Base-by-base conservation (phyloP, 2,797 vertebrate species). In the Silurus lanzhouensis region DNA sequence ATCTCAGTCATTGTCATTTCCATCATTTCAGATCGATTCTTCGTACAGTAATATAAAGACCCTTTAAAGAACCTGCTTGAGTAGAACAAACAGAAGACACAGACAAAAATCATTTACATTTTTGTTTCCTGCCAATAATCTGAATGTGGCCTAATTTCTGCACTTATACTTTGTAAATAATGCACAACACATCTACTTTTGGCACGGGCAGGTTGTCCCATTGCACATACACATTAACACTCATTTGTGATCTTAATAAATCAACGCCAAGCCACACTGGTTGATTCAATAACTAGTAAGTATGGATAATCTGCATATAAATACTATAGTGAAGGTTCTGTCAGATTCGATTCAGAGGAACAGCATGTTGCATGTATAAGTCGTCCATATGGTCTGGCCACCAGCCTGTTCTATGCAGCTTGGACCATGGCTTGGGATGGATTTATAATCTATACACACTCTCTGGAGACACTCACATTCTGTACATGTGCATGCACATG, bases 381-480 rank as follows among this genome's bases (percentile, higher is more conserved):
- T 70, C 9, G 1, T 52, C 82, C 85, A 82, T 84, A 82, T 86
- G 84, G 72, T 58, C 82, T 60, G 64, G 52, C 27, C 57, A 13
- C 44, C n/a, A 83, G 82, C 74, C 82, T 60, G 75, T 60, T 38
- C 70, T 80, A 52, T 79, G 61, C 61, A 20, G 70, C 38, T 60
- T 76, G 17, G 70, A 60, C 71, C 9, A 55, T 70, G 44, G n/a
- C 63, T 82, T 83, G 77, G n/a, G 15, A 81, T 61, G 57, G 27
- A 77, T 77, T 84, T 64, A 82, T 81, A 82, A 83, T 76, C 76
- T 85, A 22, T 82, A 22, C 31, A 60, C 63, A 31, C 68, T 82
- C 79, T 31, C 31, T 67, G 52, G 70, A 57, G 61, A 58, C 48
- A 20, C 52, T 19, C 46, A 46, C 61, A 75, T 52, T 75, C 67